phyloP scores from a whole-genome alignment of 1,140 invertebrate genomes.

The Drosophila neocordata region DNA sequence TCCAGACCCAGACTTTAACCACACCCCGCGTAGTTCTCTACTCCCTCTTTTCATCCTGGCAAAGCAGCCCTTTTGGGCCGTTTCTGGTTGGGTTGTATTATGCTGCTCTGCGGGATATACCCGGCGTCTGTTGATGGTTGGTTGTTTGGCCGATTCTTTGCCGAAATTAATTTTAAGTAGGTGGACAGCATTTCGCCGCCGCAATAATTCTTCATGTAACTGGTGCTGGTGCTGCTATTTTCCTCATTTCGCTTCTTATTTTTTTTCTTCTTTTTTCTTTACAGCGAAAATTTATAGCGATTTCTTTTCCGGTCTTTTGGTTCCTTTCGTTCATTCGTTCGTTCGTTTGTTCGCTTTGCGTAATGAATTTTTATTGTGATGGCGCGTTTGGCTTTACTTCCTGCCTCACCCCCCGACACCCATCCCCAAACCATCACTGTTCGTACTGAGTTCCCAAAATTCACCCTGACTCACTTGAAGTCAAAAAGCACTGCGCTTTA shows the following conservation, averaged over 20 bases:
- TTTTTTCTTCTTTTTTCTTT: slow-evolving; percentile 41
- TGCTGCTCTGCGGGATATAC: slow-evolving; percentile 60
- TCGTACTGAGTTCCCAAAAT: neutral
- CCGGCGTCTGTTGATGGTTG: slow-evolving; percentile 38
- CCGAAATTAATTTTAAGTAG: slow-evolving; percentile 80
- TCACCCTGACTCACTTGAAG: slow-evolving; percentile 22
- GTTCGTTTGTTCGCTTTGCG: slow-evolving; percentile 49
- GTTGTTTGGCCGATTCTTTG: slow-evolving; percentile 41
- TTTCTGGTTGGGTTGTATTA: slow-evolving; percentile 31
- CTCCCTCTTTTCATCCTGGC: slow-evolving; percentile 16
- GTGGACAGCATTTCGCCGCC: slow-evolving; percentile 76
- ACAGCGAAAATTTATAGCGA: slow-evolving; percentile 72
- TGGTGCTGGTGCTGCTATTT: slow-evolving; percentile 48
- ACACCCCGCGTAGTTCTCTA: slow-evolving; percentile 24
- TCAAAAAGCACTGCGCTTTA: slow-evolving; percentile 52
- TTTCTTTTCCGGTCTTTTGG: slow-evolving; percentile 74
- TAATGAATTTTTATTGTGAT: slow-evolving; percentile 82
- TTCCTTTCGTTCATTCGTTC: slow-evolving; percentile 23
- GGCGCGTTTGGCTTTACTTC: slow-evolving; percentile 74
- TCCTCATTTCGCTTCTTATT: slow-evolving; percentile 35
- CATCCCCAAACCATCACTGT: neutral
- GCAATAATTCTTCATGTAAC: slow-evolving; percentile 80
- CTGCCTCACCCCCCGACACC: slow-evolving; percentile 6
- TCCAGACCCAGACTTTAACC: slow-evolving; percentile 26
- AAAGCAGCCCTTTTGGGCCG: slow-evolving; percentile 27